A percentile compares a stretch with the other conserved stretches of the same genome.
phyloP scores from a whole-genome alignment of 2,888 invertebrate genomes.

The Melanargia galathea region DNA sequence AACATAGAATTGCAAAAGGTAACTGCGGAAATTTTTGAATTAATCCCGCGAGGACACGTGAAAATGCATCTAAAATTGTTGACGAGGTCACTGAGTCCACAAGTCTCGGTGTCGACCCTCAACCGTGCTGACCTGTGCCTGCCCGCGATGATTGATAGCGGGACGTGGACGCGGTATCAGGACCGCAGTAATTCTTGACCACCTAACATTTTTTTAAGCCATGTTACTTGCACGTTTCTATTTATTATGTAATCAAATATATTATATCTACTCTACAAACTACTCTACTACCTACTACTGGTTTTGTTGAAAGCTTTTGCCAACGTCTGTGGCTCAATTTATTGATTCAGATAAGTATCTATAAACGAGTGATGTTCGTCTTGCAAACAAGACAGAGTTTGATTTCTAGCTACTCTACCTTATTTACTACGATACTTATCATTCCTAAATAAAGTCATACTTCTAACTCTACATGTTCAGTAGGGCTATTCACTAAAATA shows the following conservation, averaged over 20 bases:
- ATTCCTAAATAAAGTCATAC: no score
- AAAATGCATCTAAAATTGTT: slow-evolving; percentile 28
- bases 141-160: slow-evolving; percentile 64
- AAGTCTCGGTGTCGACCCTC: slow-evolving; percentile 57
- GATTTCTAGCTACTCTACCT: no score
- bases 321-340: background rate
- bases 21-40: no score
- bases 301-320: background rate
- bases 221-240: slow-evolving; percentile 1
- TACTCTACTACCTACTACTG: background rate
- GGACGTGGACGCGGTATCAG: slow-evolving; percentile 50
- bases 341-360: background rate
- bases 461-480: no score
- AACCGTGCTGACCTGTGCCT: slow-evolving; percentile 57
- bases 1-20: no score
- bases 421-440: no score
- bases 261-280: background rate
- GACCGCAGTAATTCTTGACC: slow-evolving; percentile 48
- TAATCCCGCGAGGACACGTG: no score
- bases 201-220: slow-evolving; percentile 24
- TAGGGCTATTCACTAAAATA: no score
- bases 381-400: no score
- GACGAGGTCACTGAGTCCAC: slow-evolving; percentile 57
- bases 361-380: background rate
- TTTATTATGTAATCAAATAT: background rate